Percentiles rank a stretch among this genome's conserved stretches.
These are phyloP conservation scores for Pangasius macronema DNA, from an alignment of 2,797 vertebrate genomes.

Conservation along the genomic window DNA sequence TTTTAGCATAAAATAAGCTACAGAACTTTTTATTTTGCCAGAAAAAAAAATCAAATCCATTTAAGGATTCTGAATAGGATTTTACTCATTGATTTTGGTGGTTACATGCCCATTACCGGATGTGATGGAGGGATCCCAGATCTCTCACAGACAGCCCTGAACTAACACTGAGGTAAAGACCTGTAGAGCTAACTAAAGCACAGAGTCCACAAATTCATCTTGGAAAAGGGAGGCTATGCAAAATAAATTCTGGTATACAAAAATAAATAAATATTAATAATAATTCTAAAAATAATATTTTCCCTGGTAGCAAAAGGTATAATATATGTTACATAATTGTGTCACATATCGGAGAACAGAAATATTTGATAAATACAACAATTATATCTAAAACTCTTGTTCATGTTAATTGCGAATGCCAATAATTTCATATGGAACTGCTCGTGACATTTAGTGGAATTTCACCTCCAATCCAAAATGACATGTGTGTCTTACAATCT, in stretches of 20 bases:
- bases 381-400: neutral
- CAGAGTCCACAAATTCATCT: neutral
- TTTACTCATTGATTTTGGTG: neutral
- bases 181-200: neutral
- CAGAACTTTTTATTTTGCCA: neutral
- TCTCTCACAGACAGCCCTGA: neutral
- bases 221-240: neutral
- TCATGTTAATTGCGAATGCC: neutral
- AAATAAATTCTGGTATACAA: neutral
- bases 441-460: neutral
- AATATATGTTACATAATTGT: neutral
- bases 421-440: neutral
- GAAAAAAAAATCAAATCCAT: neutral
- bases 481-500: neutral
- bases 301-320: neutral
- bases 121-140: neutral
- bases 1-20: neutral
- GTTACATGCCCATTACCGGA: neutral
- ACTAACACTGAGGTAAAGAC: neutral
- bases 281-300: neutral
- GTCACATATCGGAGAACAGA: neutral
- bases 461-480: neutral
- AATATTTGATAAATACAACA: neutral
- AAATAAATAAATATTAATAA: neutral
- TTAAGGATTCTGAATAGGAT: neutral